A percentile compares a stretch with the other conserved stretches of the same genome.
Conservation (phyloP, 2,888 invertebrate genomes). For the Megaustenia siamemsis region DNA sequence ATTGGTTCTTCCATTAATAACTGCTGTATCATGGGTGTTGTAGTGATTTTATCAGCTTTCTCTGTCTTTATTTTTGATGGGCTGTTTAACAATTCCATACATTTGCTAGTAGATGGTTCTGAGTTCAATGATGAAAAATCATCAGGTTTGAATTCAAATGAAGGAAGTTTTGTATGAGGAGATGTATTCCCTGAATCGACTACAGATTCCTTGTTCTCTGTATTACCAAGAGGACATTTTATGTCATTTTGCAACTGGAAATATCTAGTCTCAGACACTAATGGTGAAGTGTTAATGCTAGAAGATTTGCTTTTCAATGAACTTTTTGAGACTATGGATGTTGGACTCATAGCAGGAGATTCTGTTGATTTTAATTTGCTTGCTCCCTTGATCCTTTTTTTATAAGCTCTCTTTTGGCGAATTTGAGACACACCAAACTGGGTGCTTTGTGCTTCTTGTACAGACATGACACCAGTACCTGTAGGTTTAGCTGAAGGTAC, state of each 20-base stretch:
- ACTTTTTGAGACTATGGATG: neutral
- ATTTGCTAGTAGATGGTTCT: neutral
- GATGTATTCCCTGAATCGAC: neutral
- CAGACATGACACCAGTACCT: neutral
- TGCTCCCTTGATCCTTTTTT: neutral
- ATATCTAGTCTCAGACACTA: neutral
- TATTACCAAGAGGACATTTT: neutral
- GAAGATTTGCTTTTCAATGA: neutral
- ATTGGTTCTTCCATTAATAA: conserved; percentile 47
- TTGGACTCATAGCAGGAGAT: neutral
- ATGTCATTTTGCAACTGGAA: neutral
- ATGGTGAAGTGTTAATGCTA: neutral
- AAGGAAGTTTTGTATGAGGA: conserved; percentile 22
- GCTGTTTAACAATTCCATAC: neutral
- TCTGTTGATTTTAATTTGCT: neutral
- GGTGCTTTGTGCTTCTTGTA: neutral
- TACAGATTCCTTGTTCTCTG: neutral
- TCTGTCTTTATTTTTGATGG: neutral
- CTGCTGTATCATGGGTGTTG: conserved; percentile 50
- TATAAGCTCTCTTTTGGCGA: neutral
- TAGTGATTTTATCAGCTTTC: neutral
- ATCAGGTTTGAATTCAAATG: conserved; percentile 29
- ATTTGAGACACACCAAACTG: neutral
- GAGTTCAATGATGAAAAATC: neutral
- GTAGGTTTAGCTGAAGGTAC: neutral